Evolutionary conservation across 2,888 invertebrate species (phyloP).

Genomic region (Barypeithes pellucidus): DNA sequence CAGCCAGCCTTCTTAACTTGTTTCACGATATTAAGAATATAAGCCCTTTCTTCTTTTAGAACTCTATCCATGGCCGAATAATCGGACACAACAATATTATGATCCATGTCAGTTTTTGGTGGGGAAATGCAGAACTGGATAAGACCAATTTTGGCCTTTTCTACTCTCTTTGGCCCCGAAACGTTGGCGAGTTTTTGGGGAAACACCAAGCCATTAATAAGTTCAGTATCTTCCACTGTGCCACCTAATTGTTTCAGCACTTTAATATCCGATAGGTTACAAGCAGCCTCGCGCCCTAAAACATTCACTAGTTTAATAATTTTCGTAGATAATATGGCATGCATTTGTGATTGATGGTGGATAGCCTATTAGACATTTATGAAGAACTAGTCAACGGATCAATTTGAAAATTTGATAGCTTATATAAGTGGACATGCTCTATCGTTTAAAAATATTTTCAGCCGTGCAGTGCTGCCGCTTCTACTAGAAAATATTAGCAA

Average conservation of each 20-base stretch:
- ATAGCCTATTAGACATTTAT: no score
- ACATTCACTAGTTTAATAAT: no score
- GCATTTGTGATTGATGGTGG: no score
- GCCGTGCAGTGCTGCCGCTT: no score
- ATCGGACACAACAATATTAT: conserved; percentile 96
- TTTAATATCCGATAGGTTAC: conserved; percentile 96
- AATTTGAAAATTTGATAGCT: no score
- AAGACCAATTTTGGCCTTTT: conserved; percentile 98
- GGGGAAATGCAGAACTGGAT: conserved; percentile 99
- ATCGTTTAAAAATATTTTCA: no score
- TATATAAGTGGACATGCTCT: no score
- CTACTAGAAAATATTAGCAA: no score
- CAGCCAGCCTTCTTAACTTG: conserved; percentile 99
- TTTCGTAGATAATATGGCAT: no score
- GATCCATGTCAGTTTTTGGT: conserved; percentile 99
- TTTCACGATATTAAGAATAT: conserved; percentile 98
- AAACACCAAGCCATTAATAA: conserved; percentile 96
- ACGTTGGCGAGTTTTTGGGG: conserved; percentile 91
- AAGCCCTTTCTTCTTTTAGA: conserved; percentile 96
- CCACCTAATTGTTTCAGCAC: conserved; percentile 98
- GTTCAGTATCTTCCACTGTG: conserved; percentile 97
- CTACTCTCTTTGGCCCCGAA: conserved; percentile 93
- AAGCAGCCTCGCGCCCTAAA: conserved; percentile 75
- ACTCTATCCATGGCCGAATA: conserved; percentile 99
- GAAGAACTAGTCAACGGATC: no score